Base-by-base conservation (phyloP, 2,888 invertebrate genomes). In the Endomychus coccineus region DNA sequence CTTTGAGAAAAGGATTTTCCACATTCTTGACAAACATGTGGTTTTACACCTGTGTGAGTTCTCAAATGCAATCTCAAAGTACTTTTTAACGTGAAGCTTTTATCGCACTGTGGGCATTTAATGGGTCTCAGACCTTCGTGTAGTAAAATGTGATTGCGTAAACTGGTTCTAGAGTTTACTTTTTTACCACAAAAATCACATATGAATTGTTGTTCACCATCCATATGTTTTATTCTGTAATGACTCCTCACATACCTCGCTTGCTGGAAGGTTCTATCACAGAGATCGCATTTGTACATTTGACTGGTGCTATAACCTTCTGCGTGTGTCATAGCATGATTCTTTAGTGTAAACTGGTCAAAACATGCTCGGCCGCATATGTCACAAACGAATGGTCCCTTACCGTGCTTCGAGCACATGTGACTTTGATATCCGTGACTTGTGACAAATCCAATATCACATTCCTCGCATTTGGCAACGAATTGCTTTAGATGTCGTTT, bases 401-500 rank as follows among this genome's bases (percentile, higher is more conserved):
- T 35, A 3, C 50, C 52, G 34, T 55, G 56, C 27, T 54, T 56
- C 3, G 50, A 45, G 7, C 52, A 50, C 47, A 54, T 46, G 32
- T 55, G 55, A 28, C 55, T 55, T 15, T 48, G 49, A 30, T 56
- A 61, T 24, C 56, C 52, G n/a, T 56, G 52, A 27, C 51, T 51
- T 1, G 54, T 52, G 5, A 56, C 53, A 36, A 59, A 60, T 6
- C 55, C 50, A 12, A 50, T 39, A 7, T 43, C 43, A 38, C 60
- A 60, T 3, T 49, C 21, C 28, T 54, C 49, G 35, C 77, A 77
- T 1, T 71, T 58, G 21, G 70, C 71, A 2, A 69, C 69, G 43
- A 69, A 71, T 14, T 71, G 69, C 0, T 71, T 73, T 14, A 69
- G 67, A 40, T 74, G 74, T 28, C 69, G 67, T 2, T 67, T 55